Base-by-base conservation (phyloP, 2,888 invertebrate genomes). In the Amaurobius ferox region DNA sequence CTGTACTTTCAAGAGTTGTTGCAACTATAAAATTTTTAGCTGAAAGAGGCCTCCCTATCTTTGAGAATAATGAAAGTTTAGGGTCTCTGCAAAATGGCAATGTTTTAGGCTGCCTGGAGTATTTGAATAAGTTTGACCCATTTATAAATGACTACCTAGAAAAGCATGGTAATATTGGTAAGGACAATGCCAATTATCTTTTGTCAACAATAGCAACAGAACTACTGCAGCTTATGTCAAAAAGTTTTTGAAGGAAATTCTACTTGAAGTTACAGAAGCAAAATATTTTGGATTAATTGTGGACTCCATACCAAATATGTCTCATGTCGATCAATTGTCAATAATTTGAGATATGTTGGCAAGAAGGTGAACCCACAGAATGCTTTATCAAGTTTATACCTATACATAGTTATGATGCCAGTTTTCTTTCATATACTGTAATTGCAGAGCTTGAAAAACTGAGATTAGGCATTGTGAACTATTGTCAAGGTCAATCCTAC, bases 251-350 rank as follows among this genome's bases (percentile, higher is more conserved):
- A 1, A 7, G 1, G 9, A 11, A 1, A 64, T 64, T 7, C 1
- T 64, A 7, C 2, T 11, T 7, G 64, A 64, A 29, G 28, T 64
- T 2, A 29, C 1, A 29, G 11, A 64, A 39, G 23, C 68, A 6
- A 68, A 68, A 23, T 35, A 68, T 26, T 68, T 35, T 68, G 68
- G 68, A 35, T 30, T 68, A 39, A 68, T 68, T 19, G 26, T 68
- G 0, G 35, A 68, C n/a, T 68, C 68, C 1, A 68, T 39, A 3
- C 68, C 19, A 23, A 19, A 68, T 19, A 32, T 68, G 2, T 35
- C 26, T 1, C 68, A 68, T n/a, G 11, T 16, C 1, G 39, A 40
- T 40, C 68, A 68, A n/a, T 23, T 68, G n/a, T 1, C 68, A n/a
- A 1, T 68, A 3, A 19, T 68, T 35, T 68, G 3, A 16, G 40